phyloP scores from a whole-genome alignment of 2,888 invertebrate species.

The Plutella xylostella region DNA sequence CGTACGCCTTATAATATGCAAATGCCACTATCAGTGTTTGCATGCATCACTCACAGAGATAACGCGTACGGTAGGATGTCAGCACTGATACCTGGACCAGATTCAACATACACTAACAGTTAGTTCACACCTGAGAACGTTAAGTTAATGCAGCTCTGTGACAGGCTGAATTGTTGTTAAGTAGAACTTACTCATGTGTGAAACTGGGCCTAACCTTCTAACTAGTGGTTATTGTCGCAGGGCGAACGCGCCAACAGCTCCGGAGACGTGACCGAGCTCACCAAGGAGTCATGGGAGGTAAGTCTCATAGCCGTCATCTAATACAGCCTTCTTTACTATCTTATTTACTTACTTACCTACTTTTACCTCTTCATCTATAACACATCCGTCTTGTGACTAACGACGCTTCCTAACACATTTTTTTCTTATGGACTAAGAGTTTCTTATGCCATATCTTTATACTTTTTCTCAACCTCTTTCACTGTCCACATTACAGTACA shows the following conservation, averaged over 20 bases:
- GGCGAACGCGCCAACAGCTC: conserved; percentile 73
- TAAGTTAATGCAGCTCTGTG: too few species aligned
- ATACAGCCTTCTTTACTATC: background rate
- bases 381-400: conserved; percentile 30
- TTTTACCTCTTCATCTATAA: conserved; percentile 18
- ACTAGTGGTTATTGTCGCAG: conserved; percentile 30
- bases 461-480: conserved; percentile 25
- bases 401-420: conserved; percentile 39
- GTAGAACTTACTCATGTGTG: too few species aligned
- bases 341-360: conserved; percentile 10
- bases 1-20: too few species aligned
- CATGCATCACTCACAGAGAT: too few species aligned
- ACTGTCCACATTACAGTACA: conserved; percentile 59
- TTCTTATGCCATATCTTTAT: conserved; percentile 9
- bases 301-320: conserved; percentile 34
- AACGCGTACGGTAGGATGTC: too few species aligned
- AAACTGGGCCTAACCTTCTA: too few species aligned
- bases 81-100: too few species aligned
- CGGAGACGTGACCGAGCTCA: conserved; percentile 82
- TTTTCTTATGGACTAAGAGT: conserved; percentile 39
- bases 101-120: too few species aligned
- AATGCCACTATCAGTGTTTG: too few species aligned
- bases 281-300: conserved; percentile 95
- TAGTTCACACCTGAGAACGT: too few species aligned
- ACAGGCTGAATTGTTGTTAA: too few species aligned